Evolutionary conservation across 2,113 vertebrate genomes (phyloP).

Genomic region (Mastomys coucha): DNA sequence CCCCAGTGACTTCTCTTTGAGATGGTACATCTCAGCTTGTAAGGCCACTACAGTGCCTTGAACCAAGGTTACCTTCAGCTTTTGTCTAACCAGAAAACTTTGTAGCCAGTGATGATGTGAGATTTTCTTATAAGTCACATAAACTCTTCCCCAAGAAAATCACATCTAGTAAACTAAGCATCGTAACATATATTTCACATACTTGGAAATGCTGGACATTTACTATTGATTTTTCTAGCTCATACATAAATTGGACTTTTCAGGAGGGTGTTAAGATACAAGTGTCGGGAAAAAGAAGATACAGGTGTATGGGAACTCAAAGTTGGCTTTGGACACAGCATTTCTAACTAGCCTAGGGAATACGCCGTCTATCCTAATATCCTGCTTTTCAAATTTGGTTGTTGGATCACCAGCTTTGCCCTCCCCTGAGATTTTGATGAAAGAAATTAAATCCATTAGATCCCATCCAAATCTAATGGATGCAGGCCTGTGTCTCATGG

Average conservation of each 20-base stretch:
- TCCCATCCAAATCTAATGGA: background rate
- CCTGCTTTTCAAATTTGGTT: background rate
- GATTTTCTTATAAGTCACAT: slow-evolving; percentile 76
- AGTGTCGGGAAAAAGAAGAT: too few relatives aligned
- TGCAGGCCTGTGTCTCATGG: background rate
- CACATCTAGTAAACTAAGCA: background rate
- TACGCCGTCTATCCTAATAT: background rate
- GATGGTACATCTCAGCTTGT: background rate
- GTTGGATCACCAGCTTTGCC: background rate
- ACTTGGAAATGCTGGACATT: background rate
- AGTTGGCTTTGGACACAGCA: background rate
- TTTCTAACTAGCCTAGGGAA: background rate
- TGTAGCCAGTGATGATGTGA: slow-evolving; percentile 62
- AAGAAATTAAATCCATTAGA: background rate
- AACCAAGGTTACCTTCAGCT: slow-evolving; percentile 78
- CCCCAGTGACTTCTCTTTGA: background rate
- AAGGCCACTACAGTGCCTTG: background rate
- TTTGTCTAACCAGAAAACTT: slow-evolving; percentile 65
- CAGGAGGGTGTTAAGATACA: background rate
- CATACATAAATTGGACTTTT: background rate
- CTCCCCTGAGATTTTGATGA: background rate
- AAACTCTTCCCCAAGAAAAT: slow-evolving; percentile 71
- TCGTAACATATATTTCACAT: background rate
- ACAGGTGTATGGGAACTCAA: background rate
- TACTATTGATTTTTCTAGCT: background rate